Evolutionary conservation across 2,888 invertebrate species (phyloP).

Genomic region (Lasioglossum figueresi): DNA sequence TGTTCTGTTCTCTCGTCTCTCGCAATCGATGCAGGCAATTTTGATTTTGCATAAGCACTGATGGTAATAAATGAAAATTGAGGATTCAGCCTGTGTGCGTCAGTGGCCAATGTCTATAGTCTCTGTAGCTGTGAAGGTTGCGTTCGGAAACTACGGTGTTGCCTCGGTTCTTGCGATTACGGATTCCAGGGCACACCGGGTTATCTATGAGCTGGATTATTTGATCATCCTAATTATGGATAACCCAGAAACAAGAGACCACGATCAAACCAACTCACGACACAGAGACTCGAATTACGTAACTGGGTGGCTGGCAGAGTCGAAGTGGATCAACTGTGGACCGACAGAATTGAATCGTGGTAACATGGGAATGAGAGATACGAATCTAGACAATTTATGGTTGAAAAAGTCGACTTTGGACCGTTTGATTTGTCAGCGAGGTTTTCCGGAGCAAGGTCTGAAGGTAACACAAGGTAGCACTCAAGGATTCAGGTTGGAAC

Average conservation of each 20-base stretch:
- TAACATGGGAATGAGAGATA: neutral
- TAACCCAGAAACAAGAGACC: constrained; percentile 11
- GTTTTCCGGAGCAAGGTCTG: neutral
- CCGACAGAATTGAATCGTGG: neutral
- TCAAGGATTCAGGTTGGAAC: neutral
- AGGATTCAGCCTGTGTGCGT: neutral
- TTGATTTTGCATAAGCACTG: neutral
- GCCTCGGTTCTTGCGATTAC: constrained; percentile 1
- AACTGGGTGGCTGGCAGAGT: neutral
- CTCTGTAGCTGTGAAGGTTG: neutral
- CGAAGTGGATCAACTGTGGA: neutral
- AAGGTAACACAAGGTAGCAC: neutral
- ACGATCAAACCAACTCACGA: neutral
- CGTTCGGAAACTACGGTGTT: neutral
- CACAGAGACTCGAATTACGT: constrained; percentile 4
- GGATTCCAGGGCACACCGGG: neutral
- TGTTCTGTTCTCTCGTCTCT: neutral
- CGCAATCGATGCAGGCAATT: neutral
- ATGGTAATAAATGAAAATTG: neutral
- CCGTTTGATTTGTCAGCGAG: neutral
- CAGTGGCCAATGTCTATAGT: neutral
- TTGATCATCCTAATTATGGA: constrained; percentile 14
- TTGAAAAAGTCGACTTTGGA: neutral
- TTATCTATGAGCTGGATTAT: constrained; percentile 9
- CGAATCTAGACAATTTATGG: neutral